Conservation (phyloP, 53 echinoderm and acorn worm species). For the Holothuria leucospilota region DNA sequence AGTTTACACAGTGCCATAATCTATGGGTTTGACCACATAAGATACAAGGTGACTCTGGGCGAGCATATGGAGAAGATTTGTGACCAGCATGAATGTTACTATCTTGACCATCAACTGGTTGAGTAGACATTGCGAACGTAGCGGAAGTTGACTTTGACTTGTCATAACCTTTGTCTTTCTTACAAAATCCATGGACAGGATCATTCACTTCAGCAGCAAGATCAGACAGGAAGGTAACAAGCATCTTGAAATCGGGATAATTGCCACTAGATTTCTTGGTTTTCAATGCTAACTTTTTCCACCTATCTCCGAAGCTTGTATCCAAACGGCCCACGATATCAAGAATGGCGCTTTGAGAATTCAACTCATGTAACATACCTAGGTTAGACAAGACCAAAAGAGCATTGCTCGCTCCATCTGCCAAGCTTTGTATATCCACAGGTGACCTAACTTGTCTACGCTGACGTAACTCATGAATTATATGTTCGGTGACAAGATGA, state of each 20-base stretch:
- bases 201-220: conserved; percentile 45
- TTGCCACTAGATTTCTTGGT: conserved; percentile 4
- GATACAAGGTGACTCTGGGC: too few species aligned
- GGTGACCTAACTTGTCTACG: conserved; percentile 39
- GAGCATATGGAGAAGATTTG: too few species aligned
- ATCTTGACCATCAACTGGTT: too few species aligned
- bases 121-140: too few species aligned
- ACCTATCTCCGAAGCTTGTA: conserved; percentile 22
- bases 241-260: conserved; percentile 25
- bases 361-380: conserved; percentile 12
- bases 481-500: conserved; percentile 53
- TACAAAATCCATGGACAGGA: conserved; percentile 41
- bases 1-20: conserved; percentile 53
- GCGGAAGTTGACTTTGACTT: too few species aligned
- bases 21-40: not conserved
- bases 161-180: not conserved
- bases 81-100: too few species aligned
- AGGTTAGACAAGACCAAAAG: conserved; percentile 8
- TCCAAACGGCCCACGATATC: conserved; percentile 32
- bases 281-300: conserved; percentile 38
- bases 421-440: conserved; percentile 34
- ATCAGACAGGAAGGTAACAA: conserved; percentile 21
- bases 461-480: conserved; percentile 1
- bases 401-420: conserved; percentile 34
- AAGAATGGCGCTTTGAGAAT: conserved; percentile 35